Conservation (phyloP, 1,140 invertebrate genomes). For the Cylas formicarius region DNA sequence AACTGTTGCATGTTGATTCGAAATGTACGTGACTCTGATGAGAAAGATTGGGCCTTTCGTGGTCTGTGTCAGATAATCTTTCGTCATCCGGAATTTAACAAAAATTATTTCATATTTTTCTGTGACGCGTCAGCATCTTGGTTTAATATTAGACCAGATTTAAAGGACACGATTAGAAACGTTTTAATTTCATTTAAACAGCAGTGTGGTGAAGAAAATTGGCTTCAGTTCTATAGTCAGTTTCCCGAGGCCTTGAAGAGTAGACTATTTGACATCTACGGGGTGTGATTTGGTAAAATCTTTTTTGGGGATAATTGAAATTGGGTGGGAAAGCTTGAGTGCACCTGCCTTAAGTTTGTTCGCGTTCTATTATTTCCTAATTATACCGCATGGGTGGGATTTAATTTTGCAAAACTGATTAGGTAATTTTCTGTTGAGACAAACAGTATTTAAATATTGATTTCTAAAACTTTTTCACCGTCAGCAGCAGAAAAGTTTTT, state of each 20-base stretch:
- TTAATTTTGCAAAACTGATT: too few relatives aligned
- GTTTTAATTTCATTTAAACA: slow-evolving; percentile 35
- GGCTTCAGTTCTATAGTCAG: slow-evolving; percentile 33
- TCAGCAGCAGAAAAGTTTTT: too few relatives aligned
- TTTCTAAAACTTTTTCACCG: too few relatives aligned
- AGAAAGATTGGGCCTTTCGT: slow-evolving; percentile 97
- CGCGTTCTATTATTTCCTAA: slow-evolving; percentile 16
- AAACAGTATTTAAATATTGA: slow-evolving; percentile 2
- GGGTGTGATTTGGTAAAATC: slow-evolving; percentile 30
- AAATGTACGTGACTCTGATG: slow-evolving; percentile 97
- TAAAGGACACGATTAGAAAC: slow-evolving; percentile 34
- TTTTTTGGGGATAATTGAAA: slow-evolving; percentile 22
- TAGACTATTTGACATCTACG: slow-evolving; percentile 35
- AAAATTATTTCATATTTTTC: slow-evolving; percentile 38
- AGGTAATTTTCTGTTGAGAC: slow-evolving; percentile 4
- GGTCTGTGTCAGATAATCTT: slow-evolving; percentile 78
- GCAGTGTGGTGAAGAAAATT: slow-evolving; percentile 34
- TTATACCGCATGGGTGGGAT: slow-evolving; percentile 29
- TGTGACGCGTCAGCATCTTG: slow-evolving; percentile 41
- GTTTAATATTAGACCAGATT: slow-evolving; percentile 33
- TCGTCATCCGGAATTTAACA: slow-evolving; percentile 33
- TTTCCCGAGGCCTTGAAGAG: slow-evolving; percentile 36
- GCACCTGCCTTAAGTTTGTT: slow-evolving; percentile 34
- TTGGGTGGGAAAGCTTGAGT: slow-evolving; percentile 37
- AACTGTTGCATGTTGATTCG: slow-evolving; percentile 95